Conservation (phyloP, 2,888 invertebrate genomes). For the Gasteruption jaculator region DNA sequence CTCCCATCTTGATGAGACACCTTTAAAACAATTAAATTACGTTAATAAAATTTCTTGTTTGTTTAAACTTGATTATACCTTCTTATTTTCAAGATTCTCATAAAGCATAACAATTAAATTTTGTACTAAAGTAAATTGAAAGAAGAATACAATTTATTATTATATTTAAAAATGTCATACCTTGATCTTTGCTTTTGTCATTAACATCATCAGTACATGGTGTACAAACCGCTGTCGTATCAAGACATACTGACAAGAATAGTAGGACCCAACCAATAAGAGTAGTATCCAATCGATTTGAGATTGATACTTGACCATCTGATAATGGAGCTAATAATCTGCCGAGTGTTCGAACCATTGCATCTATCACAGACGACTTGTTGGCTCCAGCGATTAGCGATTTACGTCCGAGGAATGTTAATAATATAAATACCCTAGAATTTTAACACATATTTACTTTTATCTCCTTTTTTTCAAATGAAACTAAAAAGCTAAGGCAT, state of each 20-base stretch:
- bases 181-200: conserved; percentile 47
- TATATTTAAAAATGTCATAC: conserved; percentile 24
- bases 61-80: background rate
- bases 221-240: conserved; percentile 38
- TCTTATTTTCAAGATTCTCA: background rate
- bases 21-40: conserved; percentile 27
- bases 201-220: conserved; percentile 38
- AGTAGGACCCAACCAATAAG: conserved; percentile 70
- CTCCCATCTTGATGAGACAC: conserved; percentile 69
- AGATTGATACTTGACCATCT: conserved; percentile 30
- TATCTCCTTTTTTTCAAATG: conserved; percentile 1
- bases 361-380: conserved; percentile 62
- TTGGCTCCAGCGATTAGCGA: conserved; percentile 53
- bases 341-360: conserved; percentile 60
- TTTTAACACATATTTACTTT: conserved; percentile 4
- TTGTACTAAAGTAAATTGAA: conserved; percentile 1
- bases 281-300: conserved; percentile 40
- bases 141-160: background rate
- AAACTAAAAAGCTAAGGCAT: background rate
- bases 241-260: conserved; percentile 71
- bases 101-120: conserved; percentile 5
- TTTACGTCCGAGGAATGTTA: conserved; percentile 83
- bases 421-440: conserved; percentile 74
- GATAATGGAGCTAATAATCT: conserved; percentile 58
- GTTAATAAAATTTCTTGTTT: too few species aligned